Conservation (phyloP, 2,888 invertebrate genomes). For the Tenthredo distinguenda region DNA sequence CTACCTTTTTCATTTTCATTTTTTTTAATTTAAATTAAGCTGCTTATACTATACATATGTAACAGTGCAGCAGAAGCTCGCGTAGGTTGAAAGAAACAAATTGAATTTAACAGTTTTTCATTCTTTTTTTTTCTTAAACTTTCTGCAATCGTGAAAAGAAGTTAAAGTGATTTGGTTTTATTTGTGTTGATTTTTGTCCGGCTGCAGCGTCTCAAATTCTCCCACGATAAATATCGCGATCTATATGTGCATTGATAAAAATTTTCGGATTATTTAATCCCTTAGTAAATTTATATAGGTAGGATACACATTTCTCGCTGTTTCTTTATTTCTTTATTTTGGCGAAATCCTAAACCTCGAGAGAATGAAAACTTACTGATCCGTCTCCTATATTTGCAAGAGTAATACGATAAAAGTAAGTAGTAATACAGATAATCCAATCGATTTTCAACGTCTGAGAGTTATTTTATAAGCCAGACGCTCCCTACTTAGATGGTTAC, state of each 20-base stretch:
- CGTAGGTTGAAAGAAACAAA: background rate
- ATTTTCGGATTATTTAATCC: background rate
- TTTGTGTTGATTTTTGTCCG: background rate
- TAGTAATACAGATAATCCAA: conserved; percentile 26
- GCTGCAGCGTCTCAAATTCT: background rate
- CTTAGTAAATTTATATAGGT: background rate
- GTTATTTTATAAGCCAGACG: conserved; percentile 21
- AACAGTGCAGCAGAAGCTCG: background rate
- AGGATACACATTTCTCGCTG: background rate
- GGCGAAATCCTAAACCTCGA: background rate
- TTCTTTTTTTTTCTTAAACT: background rate
- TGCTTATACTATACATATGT: background rate
- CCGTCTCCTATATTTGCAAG: background rate
- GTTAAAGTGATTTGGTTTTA: background rate
- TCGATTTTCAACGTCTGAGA: conserved; percentile 30
- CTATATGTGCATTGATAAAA: background rate
- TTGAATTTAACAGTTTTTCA: background rate
- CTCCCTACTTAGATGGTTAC: background rate
- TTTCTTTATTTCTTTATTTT: background rate
- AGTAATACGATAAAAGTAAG: conserved; percentile 40
- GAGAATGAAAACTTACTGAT: conserved; percentile 24
- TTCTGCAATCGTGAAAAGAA: background rate
- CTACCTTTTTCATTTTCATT: background rate
- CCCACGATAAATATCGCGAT: background rate
- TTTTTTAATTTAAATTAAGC: background rate